Evolutionary conservation across 2,888 invertebrate species (phyloP).

Genomic region (Thymelicus sylvestris): DNA sequence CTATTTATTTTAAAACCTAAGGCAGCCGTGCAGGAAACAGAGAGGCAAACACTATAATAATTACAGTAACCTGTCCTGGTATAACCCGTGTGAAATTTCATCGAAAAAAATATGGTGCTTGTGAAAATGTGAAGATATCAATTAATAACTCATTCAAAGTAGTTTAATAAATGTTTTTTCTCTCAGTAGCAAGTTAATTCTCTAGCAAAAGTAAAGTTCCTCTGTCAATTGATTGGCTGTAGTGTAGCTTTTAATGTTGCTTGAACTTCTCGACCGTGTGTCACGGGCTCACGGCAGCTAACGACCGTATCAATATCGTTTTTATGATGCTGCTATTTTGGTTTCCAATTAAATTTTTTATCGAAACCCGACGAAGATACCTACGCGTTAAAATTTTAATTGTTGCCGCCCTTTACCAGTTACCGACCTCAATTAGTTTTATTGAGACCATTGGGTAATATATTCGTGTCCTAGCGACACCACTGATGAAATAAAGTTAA

Average conservation of each 20-base stretch:
- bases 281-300: background rate
- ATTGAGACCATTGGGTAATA: conserved; percentile 1
- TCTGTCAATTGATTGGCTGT: no score
- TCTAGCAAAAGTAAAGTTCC: no score
- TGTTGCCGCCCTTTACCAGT: conserved; percentile 16
- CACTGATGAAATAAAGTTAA: background rate
- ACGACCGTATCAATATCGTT: conserved; percentile 38
- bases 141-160: no score
- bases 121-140: no score
- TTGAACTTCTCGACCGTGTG: conserved; percentile 3
- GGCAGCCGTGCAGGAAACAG: no score
- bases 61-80: no score
- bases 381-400: conserved; percentile 7
- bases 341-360: conserved; percentile 30
- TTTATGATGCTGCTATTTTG: conserved; percentile 38
- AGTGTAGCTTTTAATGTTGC: background rate
- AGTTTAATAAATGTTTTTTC: no score
- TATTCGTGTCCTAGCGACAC: background rate
- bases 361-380: conserved; percentile 1
- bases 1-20: no score
- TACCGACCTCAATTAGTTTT: conserved; percentile 14
- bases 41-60: no score
- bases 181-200: no score
- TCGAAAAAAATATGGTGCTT: no score
- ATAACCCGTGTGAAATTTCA: no score